Conservation (phyloP, 2,113 vertebrate genomes). For the Scophthalmus maximus region DNA sequence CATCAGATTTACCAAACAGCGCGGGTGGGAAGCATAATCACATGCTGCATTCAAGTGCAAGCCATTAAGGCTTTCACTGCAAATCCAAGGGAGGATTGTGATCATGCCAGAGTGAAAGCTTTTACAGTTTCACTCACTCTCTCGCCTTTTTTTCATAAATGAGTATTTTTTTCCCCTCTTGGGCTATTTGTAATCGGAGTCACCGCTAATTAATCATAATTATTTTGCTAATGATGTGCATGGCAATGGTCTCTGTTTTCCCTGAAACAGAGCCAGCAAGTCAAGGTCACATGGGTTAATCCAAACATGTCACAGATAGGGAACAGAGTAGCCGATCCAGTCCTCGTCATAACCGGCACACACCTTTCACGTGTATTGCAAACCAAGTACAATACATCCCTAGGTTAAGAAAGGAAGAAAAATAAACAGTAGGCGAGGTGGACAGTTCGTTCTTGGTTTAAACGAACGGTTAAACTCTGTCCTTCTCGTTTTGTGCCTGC, state of each 20-base stretch:
- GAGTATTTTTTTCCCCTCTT: conserved; percentile 37
- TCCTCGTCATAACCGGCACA: neutral
- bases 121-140: conserved; percentile 54
- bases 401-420: too few species aligned
- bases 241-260: conserved; percentile 57
- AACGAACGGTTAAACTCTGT: neutral
- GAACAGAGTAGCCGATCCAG: conserved; percentile 26
- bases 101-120: conserved; percentile 62
- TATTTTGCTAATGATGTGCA: conserved; percentile 77
- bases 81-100: conserved; percentile 53
- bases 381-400: neutral
- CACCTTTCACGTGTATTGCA: conserved; percentile 2
- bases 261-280: conserved; percentile 61
- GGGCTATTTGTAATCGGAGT: conserved; percentile 75
- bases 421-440: neutral
- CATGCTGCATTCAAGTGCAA: conserved; percentile 55
- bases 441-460: too few species aligned
- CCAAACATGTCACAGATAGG: conserved; percentile 61
- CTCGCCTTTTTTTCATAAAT: conserved; percentile 14
- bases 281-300: conserved; percentile 74
- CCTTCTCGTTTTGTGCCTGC: neutral
- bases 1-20: conserved; percentile 65
- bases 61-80: conserved; percentile 38
- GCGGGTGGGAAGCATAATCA: conserved; percentile 59
- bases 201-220: conserved; percentile 82